phyloP scores from a whole-genome alignment of 2,888 invertebrate species.

The Poecilobothrus nobilitatus region DNA sequence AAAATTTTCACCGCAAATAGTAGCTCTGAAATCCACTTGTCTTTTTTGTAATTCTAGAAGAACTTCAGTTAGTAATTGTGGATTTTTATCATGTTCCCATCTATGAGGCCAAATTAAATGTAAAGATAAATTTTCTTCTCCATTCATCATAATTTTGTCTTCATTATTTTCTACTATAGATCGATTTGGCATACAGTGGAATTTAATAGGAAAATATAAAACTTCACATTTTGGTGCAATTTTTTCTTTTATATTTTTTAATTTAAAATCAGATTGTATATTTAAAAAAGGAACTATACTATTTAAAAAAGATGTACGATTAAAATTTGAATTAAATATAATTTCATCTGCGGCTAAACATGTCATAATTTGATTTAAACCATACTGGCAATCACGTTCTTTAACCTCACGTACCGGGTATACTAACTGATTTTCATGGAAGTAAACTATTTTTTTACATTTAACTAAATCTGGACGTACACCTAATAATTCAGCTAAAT shows the following conservation, averaged over 20 bases:
- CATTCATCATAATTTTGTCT: slow-evolving; percentile 28
- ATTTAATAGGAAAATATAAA: slow-evolving; percentile 53
- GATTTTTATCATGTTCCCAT: slow-evolving; percentile 72
- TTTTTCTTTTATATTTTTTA: slow-evolving; percentile 48
- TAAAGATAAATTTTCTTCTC: slow-evolving; percentile 31
- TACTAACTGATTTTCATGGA: slow-evolving; percentile 68
- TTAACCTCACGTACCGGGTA: slow-evolving; percentile 59
- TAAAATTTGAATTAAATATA: slow-evolving; percentile 63
- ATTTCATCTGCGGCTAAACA: slow-evolving; percentile 59
- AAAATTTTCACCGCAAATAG: slow-evolving; percentile 55
- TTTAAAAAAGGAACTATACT: slow-evolving; percentile 54
- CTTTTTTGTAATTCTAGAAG: slow-evolving; percentile 47
- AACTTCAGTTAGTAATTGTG: slow-evolving; percentile 53
- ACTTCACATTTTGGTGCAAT: slow-evolving; percentile 55
- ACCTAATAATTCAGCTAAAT: slow-evolving; percentile 60
- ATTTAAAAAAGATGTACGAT: slow-evolving; percentile 56
- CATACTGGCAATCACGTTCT: slow-evolving; percentile 64
- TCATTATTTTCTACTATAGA: background rate
- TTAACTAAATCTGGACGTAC: slow-evolving; percentile 53
- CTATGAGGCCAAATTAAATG: slow-evolving; percentile 68
- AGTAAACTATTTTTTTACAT: slow-evolving; percentile 60
- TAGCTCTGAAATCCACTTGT: slow-evolving; percentile 49
- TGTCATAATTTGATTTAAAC: slow-evolving; percentile 64
- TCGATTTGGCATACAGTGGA: slow-evolving; percentile 41
- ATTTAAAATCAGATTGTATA: slow-evolving; percentile 55